These are phyloP conservation scores for Tenebrosternarchus preto DNA, from an alignment of 2,113 vertebrate species.

Conservation along the genomic window DNA sequence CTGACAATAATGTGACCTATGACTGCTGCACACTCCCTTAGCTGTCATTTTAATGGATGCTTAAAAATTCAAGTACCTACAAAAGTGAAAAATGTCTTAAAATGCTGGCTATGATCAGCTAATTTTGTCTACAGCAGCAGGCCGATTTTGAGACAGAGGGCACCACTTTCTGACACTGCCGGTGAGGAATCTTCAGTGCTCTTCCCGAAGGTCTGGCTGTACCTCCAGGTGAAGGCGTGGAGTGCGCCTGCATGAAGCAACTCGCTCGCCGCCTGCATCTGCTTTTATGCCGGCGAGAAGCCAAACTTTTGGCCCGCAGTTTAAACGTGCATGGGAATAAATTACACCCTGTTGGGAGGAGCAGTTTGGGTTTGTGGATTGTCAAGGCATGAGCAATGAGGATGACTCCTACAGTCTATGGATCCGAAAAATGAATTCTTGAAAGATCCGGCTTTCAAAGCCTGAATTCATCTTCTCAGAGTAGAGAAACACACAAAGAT, in stretches of 20 bases:
- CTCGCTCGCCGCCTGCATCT: conserved; percentile 78
- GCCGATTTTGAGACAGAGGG: conserved; percentile 11
- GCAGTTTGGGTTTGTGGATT: no score
- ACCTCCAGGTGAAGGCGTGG: conserved; percentile 67
- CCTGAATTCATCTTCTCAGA: no score
- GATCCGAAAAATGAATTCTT: no score
- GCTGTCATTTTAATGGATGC: background rate
- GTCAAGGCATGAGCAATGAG: no score
- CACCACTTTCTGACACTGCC: conserved; percentile 19
- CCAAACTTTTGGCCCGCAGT: conserved; percentile 71
- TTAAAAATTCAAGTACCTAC: no score
- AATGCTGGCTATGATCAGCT: no score
- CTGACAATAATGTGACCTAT: background rate
- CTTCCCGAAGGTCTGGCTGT: conserved; percentile 63
- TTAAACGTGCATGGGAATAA: conserved; percentile 76
- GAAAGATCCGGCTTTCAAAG: no score
- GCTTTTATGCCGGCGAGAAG: conserved; percentile 68
- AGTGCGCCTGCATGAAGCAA: conserved; percentile 72
- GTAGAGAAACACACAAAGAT: no score
- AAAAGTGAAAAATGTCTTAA: no score
- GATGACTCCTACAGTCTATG: no score
- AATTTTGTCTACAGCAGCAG: conserved; percentile 2
- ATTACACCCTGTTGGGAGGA: no score
- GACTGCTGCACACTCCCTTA: background rate
- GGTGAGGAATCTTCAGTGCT: background rate